phyloP scores from a whole-genome alignment of 2,113 vertebrate genomes.

The Macrotus californicus region DNA sequence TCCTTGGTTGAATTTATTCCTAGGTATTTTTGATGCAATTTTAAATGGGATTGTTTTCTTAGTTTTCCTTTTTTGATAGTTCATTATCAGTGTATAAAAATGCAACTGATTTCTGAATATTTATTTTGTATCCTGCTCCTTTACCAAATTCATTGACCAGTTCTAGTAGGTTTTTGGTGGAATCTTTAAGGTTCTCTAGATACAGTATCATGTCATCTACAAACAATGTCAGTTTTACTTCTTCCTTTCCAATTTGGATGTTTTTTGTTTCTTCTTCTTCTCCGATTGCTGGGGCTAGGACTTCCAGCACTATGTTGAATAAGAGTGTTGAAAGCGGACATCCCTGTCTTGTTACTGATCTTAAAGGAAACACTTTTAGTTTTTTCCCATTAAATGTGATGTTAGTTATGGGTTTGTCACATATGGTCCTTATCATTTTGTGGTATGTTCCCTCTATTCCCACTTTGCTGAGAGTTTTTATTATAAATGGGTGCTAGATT shows the following conservation, averaged over 20 bases:
- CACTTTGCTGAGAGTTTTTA: background rate
- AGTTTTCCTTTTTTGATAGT: background rate
- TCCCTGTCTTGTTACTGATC: background rate
- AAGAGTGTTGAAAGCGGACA: background rate
- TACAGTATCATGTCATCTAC: background rate
- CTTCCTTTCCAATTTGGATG: background rate
- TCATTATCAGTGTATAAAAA: background rate
- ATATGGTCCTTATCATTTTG: background rate
- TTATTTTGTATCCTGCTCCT: background rate
- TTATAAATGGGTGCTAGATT: background rate
- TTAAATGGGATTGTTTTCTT: background rate
- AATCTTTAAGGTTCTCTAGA: background rate
- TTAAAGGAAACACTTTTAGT: background rate
- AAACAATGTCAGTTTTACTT: background rate
- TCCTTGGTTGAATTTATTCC: background rate
- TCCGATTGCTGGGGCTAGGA: background rate
- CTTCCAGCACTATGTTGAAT: background rate
- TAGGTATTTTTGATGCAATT: background rate
- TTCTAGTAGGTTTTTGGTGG: background rate
- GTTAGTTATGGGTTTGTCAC: background rate
- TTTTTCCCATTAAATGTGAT: background rate
- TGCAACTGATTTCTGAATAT: background rate
- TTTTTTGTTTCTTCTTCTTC: background rate
- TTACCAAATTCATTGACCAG: background rate
- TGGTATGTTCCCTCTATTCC: background rate